phyloP scores from a whole-genome alignment of 2,113 vertebrate species.

The Serinus canaria region DNA sequence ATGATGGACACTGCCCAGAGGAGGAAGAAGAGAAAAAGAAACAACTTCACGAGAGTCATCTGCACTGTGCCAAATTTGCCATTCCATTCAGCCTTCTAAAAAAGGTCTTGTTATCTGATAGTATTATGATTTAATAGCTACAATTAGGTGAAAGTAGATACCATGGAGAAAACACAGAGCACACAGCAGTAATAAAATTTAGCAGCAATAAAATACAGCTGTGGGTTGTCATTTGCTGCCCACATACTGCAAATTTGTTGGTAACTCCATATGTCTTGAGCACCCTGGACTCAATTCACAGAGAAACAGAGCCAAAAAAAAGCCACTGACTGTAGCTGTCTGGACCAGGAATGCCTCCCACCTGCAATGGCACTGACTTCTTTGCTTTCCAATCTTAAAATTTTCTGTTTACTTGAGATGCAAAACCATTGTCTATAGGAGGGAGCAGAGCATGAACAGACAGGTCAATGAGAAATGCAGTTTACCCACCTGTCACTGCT shows the following conservation, averaged over 20 bases:
- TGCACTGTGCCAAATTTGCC: background rate
- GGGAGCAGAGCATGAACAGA: background rate
- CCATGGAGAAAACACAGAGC: background rate
- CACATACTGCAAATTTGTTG: background rate
- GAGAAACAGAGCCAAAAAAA: background rate
- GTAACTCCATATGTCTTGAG: background rate
- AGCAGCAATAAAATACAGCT: slow-evolving; percentile 20
- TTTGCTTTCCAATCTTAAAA: background rate
- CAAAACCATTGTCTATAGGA: background rate
- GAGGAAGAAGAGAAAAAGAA: background rate
- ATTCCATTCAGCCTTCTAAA: background rate
- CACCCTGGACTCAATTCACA: background rate
- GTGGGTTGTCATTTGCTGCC: slow-evolving; percentile 15
- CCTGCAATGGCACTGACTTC: background rate
- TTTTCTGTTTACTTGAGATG: background rate
- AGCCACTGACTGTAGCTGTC: background rate
- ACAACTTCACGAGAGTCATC: background rate
- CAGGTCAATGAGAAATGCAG: background rate
- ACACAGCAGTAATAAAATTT: background rate
- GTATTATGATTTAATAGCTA: background rate
- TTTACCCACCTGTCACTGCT: background rate
- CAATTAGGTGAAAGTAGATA: slow-evolving; percentile 11
- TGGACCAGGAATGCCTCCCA: background rate
- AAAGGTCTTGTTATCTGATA: background rate
- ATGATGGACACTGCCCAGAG: background rate